phyloP scores from a whole-genome alignment of 2,797 vertebrate genomes.

The Fistularia tabacaria region DNA sequence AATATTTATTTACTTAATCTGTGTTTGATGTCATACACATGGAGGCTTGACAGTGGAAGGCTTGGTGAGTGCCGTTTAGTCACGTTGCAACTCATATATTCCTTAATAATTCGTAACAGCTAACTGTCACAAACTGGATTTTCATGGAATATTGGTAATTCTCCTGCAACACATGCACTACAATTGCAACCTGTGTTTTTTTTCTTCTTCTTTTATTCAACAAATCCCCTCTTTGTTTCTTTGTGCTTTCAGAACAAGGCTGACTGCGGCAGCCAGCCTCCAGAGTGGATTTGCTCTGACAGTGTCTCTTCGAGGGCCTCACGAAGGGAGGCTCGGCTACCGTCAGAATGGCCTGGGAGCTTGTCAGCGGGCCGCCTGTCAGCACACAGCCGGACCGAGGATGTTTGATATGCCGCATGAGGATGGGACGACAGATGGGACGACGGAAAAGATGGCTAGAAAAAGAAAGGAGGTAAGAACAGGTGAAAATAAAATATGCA shows the following conservation, averaged over 20 bases:
- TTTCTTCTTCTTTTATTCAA: background rate
- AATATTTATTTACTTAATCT: too few relatives aligned
- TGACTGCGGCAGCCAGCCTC: constrained; percentile 42
- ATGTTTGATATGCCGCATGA: constrained; percentile 53
- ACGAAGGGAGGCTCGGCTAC: constrained; percentile 49
- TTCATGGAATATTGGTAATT: too few relatives aligned
- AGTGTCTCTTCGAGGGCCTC: constrained; percentile 62
- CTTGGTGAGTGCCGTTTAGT: too few relatives aligned
- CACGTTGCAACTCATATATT: too few relatives aligned
- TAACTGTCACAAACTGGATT: too few relatives aligned
- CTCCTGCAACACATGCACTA: too few relatives aligned
- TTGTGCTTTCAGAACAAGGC: constrained; percentile 27
- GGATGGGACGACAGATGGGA: constrained; percentile 48
- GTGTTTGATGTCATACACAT: too few relatives aligned
- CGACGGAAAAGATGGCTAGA: constrained; percentile 8
- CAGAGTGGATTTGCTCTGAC: constrained; percentile 67
- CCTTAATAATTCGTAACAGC: too few relatives aligned
- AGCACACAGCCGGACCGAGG: constrained; percentile 52
- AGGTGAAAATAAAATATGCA: constrained; percentile 38
- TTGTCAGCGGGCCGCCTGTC: constrained; percentile 65
- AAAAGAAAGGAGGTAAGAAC: constrained; percentile 27
- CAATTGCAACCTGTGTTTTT: background rate
- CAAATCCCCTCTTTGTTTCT: constrained; percentile 12
- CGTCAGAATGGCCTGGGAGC: constrained; percentile 60
- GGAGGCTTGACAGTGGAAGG: too few relatives aligned